A percentile compares a stretch with the other conserved stretches of the same genome.
phyloP scores from a whole-genome alignment of 2,113 vertebrate genomes.

The Lagenorhynchus albirostris region DNA sequence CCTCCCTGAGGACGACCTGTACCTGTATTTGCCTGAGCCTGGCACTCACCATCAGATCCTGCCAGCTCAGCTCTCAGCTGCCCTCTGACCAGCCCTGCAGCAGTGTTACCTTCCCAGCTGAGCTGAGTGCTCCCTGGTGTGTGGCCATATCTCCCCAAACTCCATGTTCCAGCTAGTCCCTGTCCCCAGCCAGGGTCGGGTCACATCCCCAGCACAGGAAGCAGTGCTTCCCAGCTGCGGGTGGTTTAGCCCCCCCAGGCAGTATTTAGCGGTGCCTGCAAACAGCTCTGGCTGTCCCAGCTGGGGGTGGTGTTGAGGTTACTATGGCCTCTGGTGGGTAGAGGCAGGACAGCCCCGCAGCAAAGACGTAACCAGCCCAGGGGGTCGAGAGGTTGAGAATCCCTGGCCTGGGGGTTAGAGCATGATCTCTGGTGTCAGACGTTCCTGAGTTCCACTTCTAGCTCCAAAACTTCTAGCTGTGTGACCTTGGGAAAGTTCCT shows the following conservation, averaged over 20 bases:
- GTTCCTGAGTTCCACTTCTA: neutral
- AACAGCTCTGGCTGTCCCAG: neutral
- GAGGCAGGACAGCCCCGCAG: neutral
- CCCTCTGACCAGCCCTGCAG: neutral
- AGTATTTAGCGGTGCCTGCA: neutral
- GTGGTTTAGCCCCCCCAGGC: neutral
- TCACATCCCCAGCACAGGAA: neutral
- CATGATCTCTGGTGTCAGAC: neutral
- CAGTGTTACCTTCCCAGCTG: neutral
- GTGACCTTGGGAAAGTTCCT: neutral
- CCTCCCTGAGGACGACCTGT: neutral
- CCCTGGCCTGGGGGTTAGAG: neutral
- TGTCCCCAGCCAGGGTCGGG: neutral
- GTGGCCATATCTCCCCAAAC: neutral
- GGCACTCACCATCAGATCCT: neutral
- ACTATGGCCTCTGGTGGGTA: neutral
- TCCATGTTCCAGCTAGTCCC: neutral
- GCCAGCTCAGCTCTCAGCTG: neutral
- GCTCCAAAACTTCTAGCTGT: neutral
- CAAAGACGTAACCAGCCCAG: neutral
- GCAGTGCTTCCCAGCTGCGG: too few species aligned
- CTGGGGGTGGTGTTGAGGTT: neutral
- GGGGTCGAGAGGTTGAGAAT: neutral
- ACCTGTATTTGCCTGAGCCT: rapidly evolving
- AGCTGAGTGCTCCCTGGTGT: neutral